phyloP scores from a whole-genome alignment of 2,113 vertebrate genomes.

The Aldabrachelys gigantea region DNA sequence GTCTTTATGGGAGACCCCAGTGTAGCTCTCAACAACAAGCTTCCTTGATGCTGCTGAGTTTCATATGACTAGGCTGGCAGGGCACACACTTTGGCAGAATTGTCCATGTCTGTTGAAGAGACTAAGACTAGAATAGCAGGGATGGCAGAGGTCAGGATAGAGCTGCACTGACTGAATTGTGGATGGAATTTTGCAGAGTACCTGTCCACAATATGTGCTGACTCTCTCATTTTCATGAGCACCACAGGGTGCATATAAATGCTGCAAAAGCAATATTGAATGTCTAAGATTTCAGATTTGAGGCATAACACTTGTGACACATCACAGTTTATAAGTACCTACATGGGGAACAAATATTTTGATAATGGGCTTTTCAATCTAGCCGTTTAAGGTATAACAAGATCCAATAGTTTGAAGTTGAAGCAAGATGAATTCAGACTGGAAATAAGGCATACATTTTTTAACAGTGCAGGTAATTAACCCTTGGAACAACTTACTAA shows the following conservation, averaged over 20 bases:
- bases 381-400: not conserved
- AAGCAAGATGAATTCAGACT: not conserved
- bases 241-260: not conserved
- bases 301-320: not conserved
- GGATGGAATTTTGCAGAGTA: not conserved
- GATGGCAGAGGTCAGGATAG: conserved; percentile 14
- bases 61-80: not conserved
- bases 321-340: not conserved
- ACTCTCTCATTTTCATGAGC: not conserved
- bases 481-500: not conserved
- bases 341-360: not conserved
- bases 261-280: not conserved
- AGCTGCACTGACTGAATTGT: not conserved
- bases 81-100: not conserved
- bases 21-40: not conserved
- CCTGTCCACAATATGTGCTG: not conserved
- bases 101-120: conserved; percentile 31
- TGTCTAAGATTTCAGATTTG: not conserved
- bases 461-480: not conserved
- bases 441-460: not conserved
- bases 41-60: conserved; percentile 14
- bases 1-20: not conserved
- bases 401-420: not conserved
- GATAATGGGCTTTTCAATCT: not conserved
- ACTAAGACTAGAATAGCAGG: conserved; percentile 26